A percentile compares a stretch with the other conserved stretches of the same genome.
These are phyloP conservation scores for Gandaritis pyraliata DNA, from an alignment of 2,888 invertebrate species.

Conservation along the genomic window DNA sequence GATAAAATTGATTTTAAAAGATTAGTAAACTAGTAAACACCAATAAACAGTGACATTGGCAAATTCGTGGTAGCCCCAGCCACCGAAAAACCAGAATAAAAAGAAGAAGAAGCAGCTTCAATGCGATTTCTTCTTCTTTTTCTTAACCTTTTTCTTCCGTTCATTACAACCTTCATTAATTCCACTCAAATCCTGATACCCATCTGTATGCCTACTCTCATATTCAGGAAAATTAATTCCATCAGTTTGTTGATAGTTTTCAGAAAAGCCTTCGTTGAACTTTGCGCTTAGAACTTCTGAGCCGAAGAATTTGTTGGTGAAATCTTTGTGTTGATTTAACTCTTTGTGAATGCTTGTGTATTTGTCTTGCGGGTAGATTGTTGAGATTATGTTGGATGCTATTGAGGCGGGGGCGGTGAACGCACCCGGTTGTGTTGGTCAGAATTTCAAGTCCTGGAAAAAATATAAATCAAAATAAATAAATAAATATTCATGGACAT, in stretches of 20 bases:
- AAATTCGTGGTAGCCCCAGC: too few relatives aligned
- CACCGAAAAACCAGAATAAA: too few relatives aligned
- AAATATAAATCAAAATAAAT: background rate
- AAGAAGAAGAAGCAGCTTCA: background rate
- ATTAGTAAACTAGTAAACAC: too few relatives aligned
- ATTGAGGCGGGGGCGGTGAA: constrained; percentile 71
- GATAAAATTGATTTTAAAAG: background rate
- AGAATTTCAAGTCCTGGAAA: constrained; percentile 85
- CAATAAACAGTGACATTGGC: too few relatives aligned
- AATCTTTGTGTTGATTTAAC: constrained; percentile 3
- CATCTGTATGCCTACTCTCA: constrained; percentile 59
- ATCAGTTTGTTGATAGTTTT: constrained; percentile 72
- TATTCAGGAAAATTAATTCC: constrained; percentile 70
- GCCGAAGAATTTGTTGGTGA: constrained; percentile 70
- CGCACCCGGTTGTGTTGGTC: constrained; percentile 79
- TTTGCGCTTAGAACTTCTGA: constrained; percentile 69
- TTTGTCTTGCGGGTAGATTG: constrained; percentile 72
- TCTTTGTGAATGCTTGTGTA: constrained; percentile 69
- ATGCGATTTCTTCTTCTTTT: constrained; percentile 54
- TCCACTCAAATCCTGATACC: constrained; percentile 75
- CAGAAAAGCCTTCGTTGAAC: constrained; percentile 69
- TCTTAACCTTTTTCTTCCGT: constrained; percentile 58
- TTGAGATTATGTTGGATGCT: constrained; percentile 74
- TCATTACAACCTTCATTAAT: constrained; percentile 60
- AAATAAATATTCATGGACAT: too few relatives aligned